These are phyloP conservation scores for Fistularia tabacaria DNA, from an alignment of 2,797 vertebrate species.

Conservation along the genomic window DNA sequence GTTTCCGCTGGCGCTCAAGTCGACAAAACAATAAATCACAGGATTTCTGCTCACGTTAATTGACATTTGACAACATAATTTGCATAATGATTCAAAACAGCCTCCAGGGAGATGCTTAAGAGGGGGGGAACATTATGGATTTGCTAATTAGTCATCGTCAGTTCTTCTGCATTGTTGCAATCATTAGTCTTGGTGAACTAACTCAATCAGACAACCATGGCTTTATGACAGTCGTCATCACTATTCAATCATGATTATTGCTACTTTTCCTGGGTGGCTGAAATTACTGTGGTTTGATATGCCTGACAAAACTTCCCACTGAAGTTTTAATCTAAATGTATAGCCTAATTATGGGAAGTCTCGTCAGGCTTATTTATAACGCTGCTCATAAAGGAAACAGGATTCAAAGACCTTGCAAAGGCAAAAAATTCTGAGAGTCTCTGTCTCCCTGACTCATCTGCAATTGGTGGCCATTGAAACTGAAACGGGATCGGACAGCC, in stretches of 20 bases:
- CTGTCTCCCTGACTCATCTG: background rate
- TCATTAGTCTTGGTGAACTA: slow-evolving; percentile 73
- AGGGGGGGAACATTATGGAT: slow-evolving; percentile 75
- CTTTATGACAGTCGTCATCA: slow-evolving; percentile 71
- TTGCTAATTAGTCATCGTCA: slow-evolving; percentile 77
- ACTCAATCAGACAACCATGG: slow-evolving; percentile 75
- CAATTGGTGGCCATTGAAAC: too few relatives aligned
- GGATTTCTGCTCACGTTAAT: slow-evolving; percentile 71
- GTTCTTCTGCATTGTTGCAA: slow-evolving; percentile 63
- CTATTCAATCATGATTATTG: slow-evolving; percentile 70
- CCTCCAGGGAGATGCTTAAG: slow-evolving; percentile 72
- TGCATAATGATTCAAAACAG: slow-evolving; percentile 78
- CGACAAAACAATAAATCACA: slow-evolving; percentile 71
- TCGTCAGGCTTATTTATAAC: slow-evolving; percentile 19
- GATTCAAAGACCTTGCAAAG: background rate
- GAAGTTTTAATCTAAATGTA: slow-evolving; percentile 44
- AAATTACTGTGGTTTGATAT: slow-evolving; percentile 48
- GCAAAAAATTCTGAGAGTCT: background rate
- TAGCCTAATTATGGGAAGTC: slow-evolving; percentile 14
- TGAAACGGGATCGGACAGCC: too few relatives aligned
- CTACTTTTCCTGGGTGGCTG: slow-evolving; percentile 43
- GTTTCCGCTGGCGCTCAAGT: slow-evolving; percentile 62
- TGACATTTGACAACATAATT: slow-evolving; percentile 79
- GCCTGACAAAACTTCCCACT: slow-evolving; percentile 34
- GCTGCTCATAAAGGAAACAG: slow-evolving; percentile 2